phyloP scores from a whole-genome alignment of 2,888 invertebrate genomes.

The Baronia brevicornis region DNA sequence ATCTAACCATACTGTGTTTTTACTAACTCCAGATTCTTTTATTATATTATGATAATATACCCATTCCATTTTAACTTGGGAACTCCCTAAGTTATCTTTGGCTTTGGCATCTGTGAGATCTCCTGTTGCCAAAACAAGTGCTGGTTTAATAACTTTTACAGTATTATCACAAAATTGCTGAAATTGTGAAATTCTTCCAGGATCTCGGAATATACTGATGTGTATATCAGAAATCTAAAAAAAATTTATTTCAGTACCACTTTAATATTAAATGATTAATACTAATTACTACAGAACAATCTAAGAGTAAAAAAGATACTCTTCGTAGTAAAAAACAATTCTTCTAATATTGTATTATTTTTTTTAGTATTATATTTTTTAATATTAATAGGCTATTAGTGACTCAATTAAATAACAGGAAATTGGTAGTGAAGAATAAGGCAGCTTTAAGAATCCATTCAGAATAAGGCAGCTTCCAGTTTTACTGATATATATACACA shows the following conservation, averaged over 20 bases:
- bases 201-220: constrained; percentile 88
- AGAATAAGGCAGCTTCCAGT: no score
- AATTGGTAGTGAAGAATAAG: no score
- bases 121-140: constrained; percentile 87
- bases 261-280: no score
- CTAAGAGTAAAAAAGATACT: no score
- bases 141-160: constrained; percentile 82
- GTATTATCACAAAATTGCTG: constrained; percentile 86
- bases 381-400: not conserved
- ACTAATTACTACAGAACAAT: no score
- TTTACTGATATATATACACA: no score
- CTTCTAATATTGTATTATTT: not conserved
- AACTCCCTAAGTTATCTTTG: constrained; percentile 85
- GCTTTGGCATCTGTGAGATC: constrained; percentile 93
- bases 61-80: constrained; percentile 90
- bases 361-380: not conserved
- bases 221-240: constrained; percentile 91
- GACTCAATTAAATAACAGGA: no score
- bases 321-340: no score
- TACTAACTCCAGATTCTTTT: constrained; percentile 77
- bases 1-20: constrained; percentile 89
- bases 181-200: constrained; percentile 83
- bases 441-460: no score
- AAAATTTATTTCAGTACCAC: no score
- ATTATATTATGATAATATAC: constrained; percentile 82